Conservation (phyloP, 1,140 invertebrate species). For the Streblospio benedicti region DNA sequence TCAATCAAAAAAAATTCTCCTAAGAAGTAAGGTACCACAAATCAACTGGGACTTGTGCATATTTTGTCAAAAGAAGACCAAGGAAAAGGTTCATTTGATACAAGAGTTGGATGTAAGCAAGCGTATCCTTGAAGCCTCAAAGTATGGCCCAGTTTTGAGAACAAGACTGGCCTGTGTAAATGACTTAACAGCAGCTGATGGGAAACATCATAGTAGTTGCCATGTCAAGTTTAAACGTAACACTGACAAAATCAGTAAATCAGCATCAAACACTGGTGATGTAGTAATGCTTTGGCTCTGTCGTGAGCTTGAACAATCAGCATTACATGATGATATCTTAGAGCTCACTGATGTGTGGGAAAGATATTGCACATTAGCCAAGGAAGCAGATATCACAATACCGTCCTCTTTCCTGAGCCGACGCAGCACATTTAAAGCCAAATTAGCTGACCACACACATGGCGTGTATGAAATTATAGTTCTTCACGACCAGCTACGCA, state of each 20-base stretch:
- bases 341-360: too few species aligned
- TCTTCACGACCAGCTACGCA: neutral
- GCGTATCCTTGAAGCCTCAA: too few species aligned
- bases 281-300: neutral
- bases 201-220: neutral
- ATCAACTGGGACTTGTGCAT: too few species aligned
- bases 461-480: neutral
- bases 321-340: neutral
- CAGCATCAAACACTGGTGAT: neutral
- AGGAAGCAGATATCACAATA: too few species aligned
- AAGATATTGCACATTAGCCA: too few species aligned
- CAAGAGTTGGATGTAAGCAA: neutral
- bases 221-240: neutral
- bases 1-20: too few species aligned
- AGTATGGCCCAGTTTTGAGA: too few species aligned
- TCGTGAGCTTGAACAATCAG: neutral
- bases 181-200: too few species aligned
- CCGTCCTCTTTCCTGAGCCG: neutral
- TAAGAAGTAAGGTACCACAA: too few species aligned
- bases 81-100: neutral
- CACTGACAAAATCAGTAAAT: neutral
- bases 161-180: neutral
- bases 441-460: neutral
- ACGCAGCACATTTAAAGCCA: neutral
- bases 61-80: neutral